Conservation (phyloP, 2,113 vertebrate genomes). For the Chionis minor region DNA sequence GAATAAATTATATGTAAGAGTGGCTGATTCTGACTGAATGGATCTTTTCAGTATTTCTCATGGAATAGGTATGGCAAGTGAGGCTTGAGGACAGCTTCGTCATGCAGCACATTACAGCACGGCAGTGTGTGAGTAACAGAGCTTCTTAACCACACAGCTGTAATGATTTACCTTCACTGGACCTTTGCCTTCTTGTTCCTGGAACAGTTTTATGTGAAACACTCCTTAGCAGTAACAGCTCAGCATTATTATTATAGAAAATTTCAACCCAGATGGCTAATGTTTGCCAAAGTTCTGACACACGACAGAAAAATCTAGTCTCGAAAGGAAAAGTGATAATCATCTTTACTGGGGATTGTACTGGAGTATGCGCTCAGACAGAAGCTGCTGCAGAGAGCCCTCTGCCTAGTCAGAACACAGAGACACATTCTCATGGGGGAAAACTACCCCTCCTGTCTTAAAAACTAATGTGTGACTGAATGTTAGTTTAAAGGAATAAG, state of each 20-base stretch:
- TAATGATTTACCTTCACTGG: not conserved
- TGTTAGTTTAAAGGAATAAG: not conserved
- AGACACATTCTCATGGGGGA: not conserved
- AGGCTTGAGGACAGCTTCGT: not conserved
- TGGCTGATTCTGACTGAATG: not conserved
- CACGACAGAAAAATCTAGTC: not conserved
- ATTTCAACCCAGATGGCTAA: not conserved
- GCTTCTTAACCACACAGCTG: not conserved
- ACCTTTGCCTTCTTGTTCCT: not conserved
- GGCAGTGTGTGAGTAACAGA: not conserved
- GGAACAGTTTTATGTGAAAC: not conserved
- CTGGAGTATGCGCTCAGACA: not conserved
- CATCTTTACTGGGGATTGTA: not conserved
- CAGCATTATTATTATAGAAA: not conserved
- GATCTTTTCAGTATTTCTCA: not conserved
- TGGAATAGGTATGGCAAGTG: accelerated
- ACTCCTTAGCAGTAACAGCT: not conserved
- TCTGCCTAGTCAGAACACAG: not conserved
- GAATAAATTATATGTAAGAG: accelerated
- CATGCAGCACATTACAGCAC: not conserved
- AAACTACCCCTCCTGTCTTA: not conserved
- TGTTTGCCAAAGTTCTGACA: not conserved
- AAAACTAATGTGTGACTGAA: not conserved
- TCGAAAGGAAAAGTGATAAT: not conserved
- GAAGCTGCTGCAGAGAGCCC: not conserved